Base-by-base conservation (phyloP, 2,888 invertebrate species). In the Selenia dentaria region DNA sequence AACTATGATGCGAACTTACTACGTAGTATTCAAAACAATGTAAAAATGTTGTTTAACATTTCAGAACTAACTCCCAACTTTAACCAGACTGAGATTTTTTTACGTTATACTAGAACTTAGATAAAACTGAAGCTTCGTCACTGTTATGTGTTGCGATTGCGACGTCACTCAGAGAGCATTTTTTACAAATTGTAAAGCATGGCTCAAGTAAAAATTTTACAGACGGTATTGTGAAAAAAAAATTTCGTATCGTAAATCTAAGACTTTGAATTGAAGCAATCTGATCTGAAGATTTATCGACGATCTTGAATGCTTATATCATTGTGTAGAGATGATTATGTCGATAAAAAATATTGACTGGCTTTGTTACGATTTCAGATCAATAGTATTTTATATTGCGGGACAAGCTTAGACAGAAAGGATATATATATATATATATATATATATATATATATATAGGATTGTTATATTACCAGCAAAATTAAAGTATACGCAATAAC, bases 231-330 rank as follows among this genome's bases (percentile, higher is more conserved):
- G 24, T 51, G 37, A 34, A 47, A 68, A n/a, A n/a, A 44, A 70
- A 67, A 64, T 66, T 64, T 54, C 51, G 26, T 51, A 42, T 61
- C 62, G 55, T 70, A 70, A 71, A 71, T 67, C 61, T 64, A 26
- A 32, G 34, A 47, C 54, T 60, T 62, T 55, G 51, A 37, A 54
- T 40, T 53, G 43, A 39, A 56, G 59, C 56, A 57, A 50, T 62
- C 44, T 56, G 44, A 50, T 62, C 44, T 56, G 44, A 13, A 43
- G 55, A 61, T 67, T 62, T 63, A 59, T 60, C 25, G 38, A 38
- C 34, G 35, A 51, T 59, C 37, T 35, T 27, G 36, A 46, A 22
- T 12, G 39, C 31, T 22, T 18, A 6, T 6, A 6, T 26, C 13
- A 40, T 40, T 39, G 46, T 46, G 20, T 29, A 6, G 28, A 40